Conservation (phyloP, 1,140 invertebrate species). For the Coptotermes formosanus region DNA sequence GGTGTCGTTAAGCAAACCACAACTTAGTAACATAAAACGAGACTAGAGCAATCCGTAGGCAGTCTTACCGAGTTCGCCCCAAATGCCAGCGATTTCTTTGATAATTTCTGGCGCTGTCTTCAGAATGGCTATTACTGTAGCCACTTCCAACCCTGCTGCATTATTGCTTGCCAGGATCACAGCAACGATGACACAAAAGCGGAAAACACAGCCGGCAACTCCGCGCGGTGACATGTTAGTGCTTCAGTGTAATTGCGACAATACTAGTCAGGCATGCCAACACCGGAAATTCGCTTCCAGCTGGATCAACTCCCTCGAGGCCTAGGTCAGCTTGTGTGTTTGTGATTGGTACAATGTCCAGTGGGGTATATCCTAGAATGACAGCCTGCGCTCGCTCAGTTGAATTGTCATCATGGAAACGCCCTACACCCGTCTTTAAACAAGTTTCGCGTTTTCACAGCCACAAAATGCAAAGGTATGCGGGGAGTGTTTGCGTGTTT, state of each 20-base stretch:
- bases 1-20: no score
- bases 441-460: no score
- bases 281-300: not conserved
- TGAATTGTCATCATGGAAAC: no score
- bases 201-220: not conserved
- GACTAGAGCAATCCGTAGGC: constrained; percentile 46
- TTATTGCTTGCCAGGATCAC: constrained; percentile 35
- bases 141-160: constrained; percentile 35
- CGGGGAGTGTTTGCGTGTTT: no score
- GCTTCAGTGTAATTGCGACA: not conserved
- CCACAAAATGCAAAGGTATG: no score
- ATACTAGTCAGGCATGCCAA: not conserved
- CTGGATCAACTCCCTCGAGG: not conserved
- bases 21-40: not conserved
- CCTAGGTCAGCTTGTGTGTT: not conserved
- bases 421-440: no score
- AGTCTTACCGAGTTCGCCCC: constrained; percentile 57
- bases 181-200: not conserved
- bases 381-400: no score
- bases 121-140: constrained; percentile 60
- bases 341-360: not conserved
- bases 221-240: not conserved
- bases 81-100: constrained; percentile 57
- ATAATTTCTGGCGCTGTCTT: constrained; percentile 59
- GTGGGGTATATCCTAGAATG: no score